Percentiles rank a stretch among this genome's conserved stretches.
These are phyloP conservation scores for Erebia palarica DNA, from an alignment of 2,888 invertebrate species.

Conservation along the genomic window DNA sequence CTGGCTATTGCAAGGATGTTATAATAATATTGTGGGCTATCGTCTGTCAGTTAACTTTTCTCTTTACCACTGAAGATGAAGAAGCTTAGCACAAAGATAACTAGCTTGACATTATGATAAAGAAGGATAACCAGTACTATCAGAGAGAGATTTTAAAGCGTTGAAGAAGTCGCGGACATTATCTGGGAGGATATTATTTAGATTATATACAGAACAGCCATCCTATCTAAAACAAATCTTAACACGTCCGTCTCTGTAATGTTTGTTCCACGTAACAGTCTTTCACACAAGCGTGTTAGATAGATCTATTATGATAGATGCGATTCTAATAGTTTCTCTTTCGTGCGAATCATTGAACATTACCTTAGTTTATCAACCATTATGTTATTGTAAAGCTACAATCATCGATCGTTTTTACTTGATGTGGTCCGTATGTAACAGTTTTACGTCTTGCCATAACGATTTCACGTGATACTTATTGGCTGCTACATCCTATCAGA, in stretches of 20 bases:
- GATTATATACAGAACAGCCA: too few relatives aligned
- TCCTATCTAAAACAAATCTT: not conserved
- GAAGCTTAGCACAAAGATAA: too few relatives aligned
- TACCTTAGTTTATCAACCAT: slow-evolving; percentile 10
- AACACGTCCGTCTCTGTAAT: not conserved
- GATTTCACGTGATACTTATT: slow-evolving; percentile 10
- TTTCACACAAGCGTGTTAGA: slow-evolving; percentile 3
- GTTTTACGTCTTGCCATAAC: not conserved
- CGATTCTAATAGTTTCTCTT: slow-evolving; percentile 22
- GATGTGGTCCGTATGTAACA: slow-evolving; percentile 32
- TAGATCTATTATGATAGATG: slow-evolving; percentile 16
- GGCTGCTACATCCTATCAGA: not conserved
- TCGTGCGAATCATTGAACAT: slow-evolving; percentile 14
- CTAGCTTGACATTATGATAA: too few relatives aligned
- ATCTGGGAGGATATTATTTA: too few relatives aligned
- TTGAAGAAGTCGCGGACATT: too few relatives aligned
- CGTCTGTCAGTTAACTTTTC: too few relatives aligned
- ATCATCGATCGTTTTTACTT: slow-evolving; percentile 38
- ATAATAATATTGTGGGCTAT: too few relatives aligned
- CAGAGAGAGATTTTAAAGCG: too few relatives aligned
- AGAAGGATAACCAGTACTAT: too few relatives aligned
- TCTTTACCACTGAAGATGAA: too few relatives aligned
- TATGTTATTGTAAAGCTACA: slow-evolving; percentile 27
- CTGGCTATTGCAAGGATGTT: too few relatives aligned
- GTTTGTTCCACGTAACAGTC: slow-evolving; percentile 5